A percentile compares a stretch with the other conserved stretches of the same genome.
phyloP scores from a whole-genome alignment of 1,140 invertebrate species.

The Oreohelix idahoensis region DNA sequence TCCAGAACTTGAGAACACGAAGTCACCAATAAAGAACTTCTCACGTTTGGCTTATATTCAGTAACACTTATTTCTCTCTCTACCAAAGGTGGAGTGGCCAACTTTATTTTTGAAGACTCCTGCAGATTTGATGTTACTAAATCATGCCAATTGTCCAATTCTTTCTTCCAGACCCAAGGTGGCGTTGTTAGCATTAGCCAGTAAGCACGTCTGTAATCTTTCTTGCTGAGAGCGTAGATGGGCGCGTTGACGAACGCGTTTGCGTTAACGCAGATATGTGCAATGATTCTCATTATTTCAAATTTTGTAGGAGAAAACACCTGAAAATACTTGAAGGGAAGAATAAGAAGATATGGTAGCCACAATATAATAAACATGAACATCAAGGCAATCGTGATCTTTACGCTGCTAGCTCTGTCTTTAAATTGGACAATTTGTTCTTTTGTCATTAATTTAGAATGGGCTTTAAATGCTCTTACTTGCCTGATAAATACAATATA shows the following conservation, averaged over 20 bases:
- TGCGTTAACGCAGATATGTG: neutral
- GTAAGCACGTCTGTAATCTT: neutral
- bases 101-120: too few species aligned
- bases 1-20: too few species aligned
- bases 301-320: neutral
- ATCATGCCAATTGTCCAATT: too few species aligned
- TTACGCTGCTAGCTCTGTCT: neutral
- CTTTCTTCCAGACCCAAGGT: neutral
- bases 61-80: too few species aligned
- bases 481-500: neutral
- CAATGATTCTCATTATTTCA: neutral
- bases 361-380: neutral
- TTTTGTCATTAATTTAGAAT: neutral
- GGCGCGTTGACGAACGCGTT: neutral
- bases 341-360: neutral
- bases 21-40: too few species aligned
- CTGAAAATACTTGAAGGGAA: neutral
- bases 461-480: neutral
- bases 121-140: too few species aligned
- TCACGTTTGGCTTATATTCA: too few species aligned
- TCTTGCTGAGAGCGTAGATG: neutral
- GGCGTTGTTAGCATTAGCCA: neutral
- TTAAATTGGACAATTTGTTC: neutral
- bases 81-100: too few species aligned
- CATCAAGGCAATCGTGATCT: neutral